Evolutionary conservation across 2,888 invertebrate species (phyloP).

Genomic region (Torymus aiolomorphi): DNA sequence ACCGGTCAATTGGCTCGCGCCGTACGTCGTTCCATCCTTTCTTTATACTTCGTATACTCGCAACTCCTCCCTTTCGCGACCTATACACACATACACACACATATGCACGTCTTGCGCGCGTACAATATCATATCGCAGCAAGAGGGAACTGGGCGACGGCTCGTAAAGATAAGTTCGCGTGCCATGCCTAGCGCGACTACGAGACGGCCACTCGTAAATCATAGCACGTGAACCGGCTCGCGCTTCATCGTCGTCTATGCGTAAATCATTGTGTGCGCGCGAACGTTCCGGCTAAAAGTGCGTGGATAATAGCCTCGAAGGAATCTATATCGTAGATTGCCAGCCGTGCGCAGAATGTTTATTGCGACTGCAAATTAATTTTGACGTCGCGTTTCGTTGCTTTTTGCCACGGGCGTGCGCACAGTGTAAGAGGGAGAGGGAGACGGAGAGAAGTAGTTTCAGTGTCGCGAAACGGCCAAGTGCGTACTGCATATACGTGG

Average conservation of each 20-base stretch:
- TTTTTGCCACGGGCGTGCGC: neutral
- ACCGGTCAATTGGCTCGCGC: neutral
- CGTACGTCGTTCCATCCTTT: no score
- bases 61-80: no score
- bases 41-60: no score
- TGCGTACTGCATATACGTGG: no score
- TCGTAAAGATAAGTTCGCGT: conserved; percentile 42
- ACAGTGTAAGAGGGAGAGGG: no score
- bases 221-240: conserved; percentile 19
- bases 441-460: no score
- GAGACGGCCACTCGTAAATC: conserved; percentile 42
- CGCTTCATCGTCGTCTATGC: conserved; percentile 53
- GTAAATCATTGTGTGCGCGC: conserved; percentile 58
- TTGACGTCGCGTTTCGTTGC: neutral
- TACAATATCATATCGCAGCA: neutral
- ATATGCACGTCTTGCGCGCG: neutral
- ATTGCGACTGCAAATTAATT: conserved; percentile 33
- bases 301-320: conserved; percentile 26
- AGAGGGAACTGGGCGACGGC: conserved; percentile 22
- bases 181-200: neutral
- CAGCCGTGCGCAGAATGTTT: neutral
- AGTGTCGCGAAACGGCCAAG: no score
- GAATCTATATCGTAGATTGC: conserved; percentile 4
- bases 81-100: no score
- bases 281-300: conserved; percentile 42